Evolutionary conservation across 2,888 invertebrate species (phyloP), one percentile per base, ranked within the genome.

Genomic region (Cyclophora punctaria): DNA sequence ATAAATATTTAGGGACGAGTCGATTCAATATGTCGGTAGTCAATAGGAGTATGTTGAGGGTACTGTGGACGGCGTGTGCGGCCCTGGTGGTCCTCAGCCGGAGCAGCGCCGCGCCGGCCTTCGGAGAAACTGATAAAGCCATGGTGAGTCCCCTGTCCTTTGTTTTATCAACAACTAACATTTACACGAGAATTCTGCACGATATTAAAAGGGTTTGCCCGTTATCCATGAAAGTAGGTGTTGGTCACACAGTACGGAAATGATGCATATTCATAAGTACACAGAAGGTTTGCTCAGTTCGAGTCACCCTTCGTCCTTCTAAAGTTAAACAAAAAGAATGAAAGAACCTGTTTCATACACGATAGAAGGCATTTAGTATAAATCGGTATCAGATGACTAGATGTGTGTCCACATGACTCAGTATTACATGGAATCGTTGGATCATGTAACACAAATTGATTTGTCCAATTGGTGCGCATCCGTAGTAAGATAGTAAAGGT

Each of bases 51-150:
- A 79, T 79, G 59, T 64, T 85, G 67, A 76, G 83, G 71, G 71
- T 83, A 70, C 51, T 80, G 47, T 79, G 80, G 79, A 74, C 75
- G 60, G 64, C 64, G 62, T 66, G 68, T 54, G 73, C 70, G 46
- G 70, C 78, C 20, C 62, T 85, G 59, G 75, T 80, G 46, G 73
- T 80, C 56, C 66, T 84, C 20, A 77, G 78, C 46, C 77, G 76
- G 59, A 78, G 78, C 53, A 79, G 83, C 56, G 87, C 86, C 7
- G 88, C 88, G 43, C 88, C 88, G 7, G 62, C 83, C 59, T 82
- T 83, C 63, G 85, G 81, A 5, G 73, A 70, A 50, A 78, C 87
- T 7, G 83, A 85, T 57, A 84, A 78, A 56, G 88, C 88, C 35
- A 88, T 84, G 85, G 88, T 88, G 63, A 83, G 88, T 55, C 37